Evolutionary conservation across 2,797 vertebrate species (phyloP), one percentile per base, ranked within the genome.

Genomic region (Gymnoscopelus microlampas): DNA sequence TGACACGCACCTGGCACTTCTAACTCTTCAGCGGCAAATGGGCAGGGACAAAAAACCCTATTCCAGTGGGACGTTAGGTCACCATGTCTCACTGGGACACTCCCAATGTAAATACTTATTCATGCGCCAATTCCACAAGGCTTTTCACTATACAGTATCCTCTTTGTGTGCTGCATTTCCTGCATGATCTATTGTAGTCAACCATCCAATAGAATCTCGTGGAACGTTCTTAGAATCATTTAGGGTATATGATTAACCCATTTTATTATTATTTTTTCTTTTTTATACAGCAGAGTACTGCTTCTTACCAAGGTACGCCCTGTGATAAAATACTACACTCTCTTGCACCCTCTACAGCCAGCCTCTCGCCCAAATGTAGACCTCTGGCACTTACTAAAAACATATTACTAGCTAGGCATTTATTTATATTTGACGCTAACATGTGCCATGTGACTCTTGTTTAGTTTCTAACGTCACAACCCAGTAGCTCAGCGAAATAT

Each of bases 31-130:
- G 68, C 66, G 78, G 64, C 68, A 63, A 80, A 81, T 14, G 14
- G 81, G 48, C 73, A 71, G 71, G 63, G 39, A 44, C 39, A 10
- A 81, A 75, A 86, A 88, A 83, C 76, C 32, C 53, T 14, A 39
- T 32, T 54, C 29, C 29, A 44, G 29, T 55, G 53, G 76, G 85
- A 86, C 87, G 86, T 80, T 87, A 82, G 87, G 71, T 82, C 77
- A 53, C 60, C 66, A n/a, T 68, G 85, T 65, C 67, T 77, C 67
- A 10, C 76, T 66, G 83, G 44, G 80, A 83, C 90, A 91, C 91
- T 87, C 91, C 91, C 84, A 88, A 89, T 87, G 90, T 89, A 90
- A 92, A 92, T 85, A 90, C 59, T 44, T 68, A 65, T 51, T 80
- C 63, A 70, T 86, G 84, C 48, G 29, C 74, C 73, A 55, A 48